Evolutionary conservation across 2,797 vertebrate genomes (phyloP).

Genomic region (Danio jaintianensis): DNA sequence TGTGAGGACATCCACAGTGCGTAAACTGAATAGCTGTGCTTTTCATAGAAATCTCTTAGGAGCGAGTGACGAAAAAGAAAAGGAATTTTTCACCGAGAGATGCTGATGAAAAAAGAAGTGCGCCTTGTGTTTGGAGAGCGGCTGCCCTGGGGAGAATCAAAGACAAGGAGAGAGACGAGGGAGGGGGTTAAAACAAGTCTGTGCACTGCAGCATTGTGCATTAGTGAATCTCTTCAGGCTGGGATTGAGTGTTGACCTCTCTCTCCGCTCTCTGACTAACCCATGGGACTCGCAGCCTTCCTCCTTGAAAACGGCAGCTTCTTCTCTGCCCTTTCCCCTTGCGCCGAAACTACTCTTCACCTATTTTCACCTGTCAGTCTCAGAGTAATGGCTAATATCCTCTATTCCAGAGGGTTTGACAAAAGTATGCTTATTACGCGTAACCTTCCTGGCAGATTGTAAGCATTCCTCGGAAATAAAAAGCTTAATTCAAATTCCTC

Average conservation of each 20-base stretch:
- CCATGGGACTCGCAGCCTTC: conserved; percentile 30
- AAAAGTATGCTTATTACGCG: background rate
- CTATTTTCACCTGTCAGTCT: conserved; percentile 52
- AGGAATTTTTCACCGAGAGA: conserved; percentile 64
- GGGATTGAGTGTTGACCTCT: conserved; percentile 58
- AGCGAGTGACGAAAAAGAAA: conserved; percentile 53
- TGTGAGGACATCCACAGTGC: conserved; percentile 34
- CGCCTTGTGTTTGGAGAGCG: conserved; percentile 60
- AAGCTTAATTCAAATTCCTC: conserved; percentile 11
- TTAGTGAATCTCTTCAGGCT: conserved; percentile 69
- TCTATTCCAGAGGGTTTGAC: background rate
- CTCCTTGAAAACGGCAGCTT: conserved; percentile 35
- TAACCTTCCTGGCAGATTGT: background rate
- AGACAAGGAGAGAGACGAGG: conserved; percentile 56
- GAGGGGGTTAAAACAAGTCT: conserved; percentile 64
- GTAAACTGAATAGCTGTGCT: conserved; percentile 70
- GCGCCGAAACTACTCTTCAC: conserved; percentile 21
- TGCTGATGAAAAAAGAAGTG: conserved; percentile 65
- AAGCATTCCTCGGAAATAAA: conserved; percentile 14
- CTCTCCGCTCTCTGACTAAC: conserved; percentile 33
- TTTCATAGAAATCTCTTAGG: conserved; percentile 68
- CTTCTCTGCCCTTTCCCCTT: conserved; percentile 23
- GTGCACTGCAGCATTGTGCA: conserved; percentile 65
- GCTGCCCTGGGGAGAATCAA: conserved; percentile 61
- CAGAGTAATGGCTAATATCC: background rate